Base-by-base conservation (phyloP, 1,140 invertebrate species). In the Drosophila melanica region DNA sequence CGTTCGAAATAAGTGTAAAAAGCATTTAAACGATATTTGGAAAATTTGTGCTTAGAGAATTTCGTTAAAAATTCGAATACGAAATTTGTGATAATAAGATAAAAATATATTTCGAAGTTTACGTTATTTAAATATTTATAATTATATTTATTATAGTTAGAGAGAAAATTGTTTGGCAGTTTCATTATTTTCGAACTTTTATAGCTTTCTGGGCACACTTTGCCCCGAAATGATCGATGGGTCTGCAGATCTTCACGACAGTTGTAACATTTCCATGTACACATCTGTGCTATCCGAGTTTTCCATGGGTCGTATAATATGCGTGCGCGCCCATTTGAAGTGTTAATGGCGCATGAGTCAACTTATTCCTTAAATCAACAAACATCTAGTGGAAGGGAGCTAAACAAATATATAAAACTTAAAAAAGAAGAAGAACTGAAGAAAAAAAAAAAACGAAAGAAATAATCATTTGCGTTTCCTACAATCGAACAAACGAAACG, bases 301-400 rank as follows among this genome's bases (percentile, higher is more conserved):
- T 42, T 64, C 54, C 65, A 68, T 58, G 58, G 63, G 45, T 63
- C 58, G 47, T 73, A 78, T 76, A 72, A 58, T 67, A 65, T 63
- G 79, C 60, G 70, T 75, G 51, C 54, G 67, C 71, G 59, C 39
- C 55, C 67, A 70, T 85, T 80, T 77, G 50, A 85, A 85, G 81
- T 85, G 81, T 85, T 85, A 85, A 85, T 85, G 75, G 81, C 81
- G 69, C 77, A 77, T 86, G 78, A 87, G 81, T 86, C 75, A 87
- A 81, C 78, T 75, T 87, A 86, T 86, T 86, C 82, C 66, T 72
- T 79, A 66, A 87, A 87, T 81, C 81, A 86, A 86, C 80, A 86
- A 87, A 86, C 78, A 87, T 68, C 48, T 64, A 60, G 33, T 60
- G 62, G 27, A 60, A 67, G 33, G 62, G 16, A 30, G 37, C n/a